A percentile compares a stretch with the other conserved stretches of the same genome.
These are phyloP conservation scores for Leptestheria dahalacensis DNA, from an alignment of 1,140 invertebrate species.

Conservation along the genomic window DNA sequence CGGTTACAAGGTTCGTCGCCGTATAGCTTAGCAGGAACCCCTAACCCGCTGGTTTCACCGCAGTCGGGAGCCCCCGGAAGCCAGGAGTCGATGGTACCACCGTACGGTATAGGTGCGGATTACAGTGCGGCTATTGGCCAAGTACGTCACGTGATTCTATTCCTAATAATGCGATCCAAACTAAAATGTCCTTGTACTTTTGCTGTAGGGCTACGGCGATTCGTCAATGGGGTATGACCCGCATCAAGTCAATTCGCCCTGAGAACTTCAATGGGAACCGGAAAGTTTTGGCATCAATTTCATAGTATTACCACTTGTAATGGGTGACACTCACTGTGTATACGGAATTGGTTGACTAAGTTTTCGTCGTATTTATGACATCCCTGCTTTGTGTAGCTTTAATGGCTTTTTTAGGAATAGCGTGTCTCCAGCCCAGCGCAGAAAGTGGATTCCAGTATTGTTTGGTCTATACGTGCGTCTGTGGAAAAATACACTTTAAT, in stretches of 20 bases:
- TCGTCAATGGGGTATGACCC: slow-evolving; percentile 75
- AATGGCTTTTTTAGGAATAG: no score
- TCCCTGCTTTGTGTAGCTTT: no score
- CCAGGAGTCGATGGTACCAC: slow-evolving; percentile 74
- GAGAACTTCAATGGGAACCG: not conserved
- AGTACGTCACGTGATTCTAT: not conserved
- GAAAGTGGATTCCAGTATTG: no score
- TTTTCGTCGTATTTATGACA: no score
- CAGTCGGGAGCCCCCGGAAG: slow-evolving; percentile 37
- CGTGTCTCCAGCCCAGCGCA: no score
- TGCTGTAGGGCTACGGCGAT: slow-evolving; percentile 48
- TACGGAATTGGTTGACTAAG: no score
- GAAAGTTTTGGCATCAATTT: no score
- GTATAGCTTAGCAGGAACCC: slow-evolving; percentile 76
- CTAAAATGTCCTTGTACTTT: not conserved
- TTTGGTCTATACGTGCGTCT: no score
- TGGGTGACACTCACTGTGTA: no score
- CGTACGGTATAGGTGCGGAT: slow-evolving; percentile 62
- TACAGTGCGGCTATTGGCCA: slow-evolving; percentile 35
- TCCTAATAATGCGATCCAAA: not conserved
- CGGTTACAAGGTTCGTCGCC: slow-evolving; percentile 63
- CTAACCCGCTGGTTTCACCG: slow-evolving; percentile 84
- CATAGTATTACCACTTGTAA: no score
- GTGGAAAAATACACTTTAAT: no score
- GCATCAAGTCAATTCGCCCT: slow-evolving; percentile 40